These are phyloP conservation scores for Microtus montanus DNA, from an alignment of 2,113 vertebrate genomes.

Conservation along the genomic window DNA sequence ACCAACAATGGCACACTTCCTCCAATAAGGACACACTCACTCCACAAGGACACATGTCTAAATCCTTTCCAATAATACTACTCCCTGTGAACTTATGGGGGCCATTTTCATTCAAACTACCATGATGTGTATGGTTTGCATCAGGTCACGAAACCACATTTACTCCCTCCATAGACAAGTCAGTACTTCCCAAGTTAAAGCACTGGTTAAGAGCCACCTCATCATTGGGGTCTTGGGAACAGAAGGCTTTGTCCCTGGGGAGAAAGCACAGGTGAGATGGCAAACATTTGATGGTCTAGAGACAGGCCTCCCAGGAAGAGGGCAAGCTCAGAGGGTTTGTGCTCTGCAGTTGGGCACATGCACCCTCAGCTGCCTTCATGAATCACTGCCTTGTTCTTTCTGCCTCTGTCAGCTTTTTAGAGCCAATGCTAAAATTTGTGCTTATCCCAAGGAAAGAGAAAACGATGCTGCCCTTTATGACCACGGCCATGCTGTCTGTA, in stretches of 20 bases:
- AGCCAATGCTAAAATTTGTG: not conserved
- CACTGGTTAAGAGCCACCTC: not conserved
- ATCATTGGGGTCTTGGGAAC: not conserved
- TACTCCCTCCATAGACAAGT: not conserved
- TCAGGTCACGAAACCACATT: not conserved
- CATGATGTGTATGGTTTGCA: not conserved
- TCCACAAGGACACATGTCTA: not conserved
- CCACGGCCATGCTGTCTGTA: not conserved
- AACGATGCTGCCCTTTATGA: not conserved
- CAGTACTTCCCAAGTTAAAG: not conserved
- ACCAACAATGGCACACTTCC: too few species aligned
- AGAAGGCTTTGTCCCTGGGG: not conserved
- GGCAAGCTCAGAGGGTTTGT: accelerated
- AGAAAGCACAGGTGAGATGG: not conserved
- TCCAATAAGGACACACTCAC: not conserved
- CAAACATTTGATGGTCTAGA: not conserved
- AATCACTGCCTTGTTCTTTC: accelerated
- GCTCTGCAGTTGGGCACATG: too few species aligned
- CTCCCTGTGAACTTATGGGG: not conserved
- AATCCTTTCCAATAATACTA: not conserved
- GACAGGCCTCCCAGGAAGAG: not conserved
- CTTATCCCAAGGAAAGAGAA: not conserved
- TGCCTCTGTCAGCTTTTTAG: not conserved
- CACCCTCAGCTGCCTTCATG: accelerated
- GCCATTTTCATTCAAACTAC: not conserved